phyloP scores from a whole-genome alignment of 2,113 vertebrate genomes.

The Eptatretus burgeri region DNA sequence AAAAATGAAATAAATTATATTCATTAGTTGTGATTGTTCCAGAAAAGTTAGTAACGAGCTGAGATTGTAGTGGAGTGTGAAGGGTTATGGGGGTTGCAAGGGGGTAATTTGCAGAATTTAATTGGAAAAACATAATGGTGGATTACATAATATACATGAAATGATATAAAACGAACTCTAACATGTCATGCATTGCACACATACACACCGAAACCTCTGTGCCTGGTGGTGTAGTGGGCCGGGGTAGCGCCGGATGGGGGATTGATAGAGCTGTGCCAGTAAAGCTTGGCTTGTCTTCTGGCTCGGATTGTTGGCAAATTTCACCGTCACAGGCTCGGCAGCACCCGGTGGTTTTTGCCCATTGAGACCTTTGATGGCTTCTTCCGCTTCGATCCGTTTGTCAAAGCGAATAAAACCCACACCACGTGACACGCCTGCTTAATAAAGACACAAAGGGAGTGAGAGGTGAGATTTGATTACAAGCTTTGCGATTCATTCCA shows the following conservation, averaged over 20 bases:
- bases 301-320: constrained; percentile 98
- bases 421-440: constrained; percentile 58
- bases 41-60: too few species aligned
- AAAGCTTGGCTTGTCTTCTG: constrained; percentile 94
- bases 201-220: constrained; percentile 77
- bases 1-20: too few species aligned
- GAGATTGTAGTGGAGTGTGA: too few species aligned
- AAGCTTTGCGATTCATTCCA: background rate
- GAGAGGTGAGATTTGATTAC: background rate
- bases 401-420: constrained; percentile 97
- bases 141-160: too few species aligned
- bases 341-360: constrained; percentile 81
- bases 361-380: constrained; percentile 93
- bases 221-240: constrained; percentile 88
- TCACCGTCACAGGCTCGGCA: constrained; percentile 86
- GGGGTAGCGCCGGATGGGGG: constrained; percentile 84
- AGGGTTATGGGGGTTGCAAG: too few species aligned
- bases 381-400: constrained; percentile 80
- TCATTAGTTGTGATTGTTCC: too few species aligned
- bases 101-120: too few species aligned
- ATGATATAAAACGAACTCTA: too few species aligned
- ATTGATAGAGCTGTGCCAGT: constrained; percentile 92
- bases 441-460: constrained; percentile 8
- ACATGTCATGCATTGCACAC: too few species aligned
- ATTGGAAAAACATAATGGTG: too few species aligned